Evolutionary conservation across 2,888 invertebrate species (phyloP).

Genomic region (Acronicta leporina): DNA sequence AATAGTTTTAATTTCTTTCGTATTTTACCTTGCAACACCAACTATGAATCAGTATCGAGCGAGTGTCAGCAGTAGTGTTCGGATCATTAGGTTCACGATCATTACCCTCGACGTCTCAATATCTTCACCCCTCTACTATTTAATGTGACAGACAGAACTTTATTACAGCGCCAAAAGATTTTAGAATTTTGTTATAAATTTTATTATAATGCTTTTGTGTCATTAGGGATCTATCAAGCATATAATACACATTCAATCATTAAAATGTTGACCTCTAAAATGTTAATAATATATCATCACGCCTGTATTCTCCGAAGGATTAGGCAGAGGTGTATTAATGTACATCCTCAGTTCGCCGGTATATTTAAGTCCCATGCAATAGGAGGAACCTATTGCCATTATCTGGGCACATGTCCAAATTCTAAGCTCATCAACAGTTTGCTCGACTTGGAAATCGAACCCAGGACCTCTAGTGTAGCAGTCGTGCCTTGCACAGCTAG

Average conservation of each 20-base stretch:
- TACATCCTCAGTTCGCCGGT: too few relatives aligned
- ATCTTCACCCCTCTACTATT: slow-evolving; percentile 54
- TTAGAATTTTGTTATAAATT: slow-evolving; percentile 29
- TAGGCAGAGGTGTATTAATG: too few relatives aligned
- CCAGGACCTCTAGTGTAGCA: too few relatives aligned
- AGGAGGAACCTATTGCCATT: too few relatives aligned
- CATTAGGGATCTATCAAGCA: slow-evolving; percentile 18
- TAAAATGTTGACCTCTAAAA: too few relatives aligned
- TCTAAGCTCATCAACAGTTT: too few relatives aligned
- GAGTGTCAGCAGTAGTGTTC: slow-evolving; percentile 18
- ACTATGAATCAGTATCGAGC: slow-evolving; percentile 31
- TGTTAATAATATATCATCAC: too few relatives aligned
- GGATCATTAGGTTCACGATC: slow-evolving; percentile 60
- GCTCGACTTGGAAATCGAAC: too few relatives aligned
- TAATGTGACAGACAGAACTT: slow-evolving; percentile 42
- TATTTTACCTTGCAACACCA: slow-evolving; percentile 3
- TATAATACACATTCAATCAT: too few relatives aligned
- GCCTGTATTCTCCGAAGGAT: too few relatives aligned
- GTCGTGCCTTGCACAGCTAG: neutral
- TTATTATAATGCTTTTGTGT: slow-evolving; percentile 7
- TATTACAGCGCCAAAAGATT: slow-evolving; percentile 25
- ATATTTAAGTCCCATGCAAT: too few relatives aligned
- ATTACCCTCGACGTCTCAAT: slow-evolving; percentile 58
- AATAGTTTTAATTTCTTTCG: neutral
- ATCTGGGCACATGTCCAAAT: too few relatives aligned